These are phyloP conservation scores for Invenusta paracnida DNA, from an alignment of 2,888 invertebrate species.

Conservation along the genomic window DNA sequence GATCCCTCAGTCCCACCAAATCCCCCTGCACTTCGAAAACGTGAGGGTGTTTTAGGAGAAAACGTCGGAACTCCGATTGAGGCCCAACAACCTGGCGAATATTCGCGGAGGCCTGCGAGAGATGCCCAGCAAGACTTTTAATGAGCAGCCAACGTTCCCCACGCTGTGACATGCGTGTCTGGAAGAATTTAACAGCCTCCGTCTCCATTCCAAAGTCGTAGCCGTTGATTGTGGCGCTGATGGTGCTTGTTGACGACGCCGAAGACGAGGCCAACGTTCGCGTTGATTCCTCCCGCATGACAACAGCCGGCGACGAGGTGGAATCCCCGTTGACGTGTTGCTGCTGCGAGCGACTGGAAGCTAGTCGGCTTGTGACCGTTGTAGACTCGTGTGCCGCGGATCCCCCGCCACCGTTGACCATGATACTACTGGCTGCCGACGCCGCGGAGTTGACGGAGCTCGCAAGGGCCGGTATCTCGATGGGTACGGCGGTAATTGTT, in stretches of 20 bases:
- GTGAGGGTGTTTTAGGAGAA: slow-evolving; percentile 58
- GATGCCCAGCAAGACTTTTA: slow-evolving; percentile 87
- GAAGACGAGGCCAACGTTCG: no score
- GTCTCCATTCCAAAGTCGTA: slow-evolving; percentile 65
- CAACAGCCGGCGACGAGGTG: neutral
- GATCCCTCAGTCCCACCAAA: slow-evolving; percentile 52
- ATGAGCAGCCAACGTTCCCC: slow-evolving; percentile 94
- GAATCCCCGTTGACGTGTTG: neutral
- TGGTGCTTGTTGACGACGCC: neutral
- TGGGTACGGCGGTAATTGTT: slow-evolving; percentile 31
- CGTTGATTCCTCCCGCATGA: neutral
- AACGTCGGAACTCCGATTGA: slow-evolving; percentile 56
- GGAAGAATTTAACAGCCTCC: slow-evolving; percentile 95
- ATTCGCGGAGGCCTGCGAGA: slow-evolving; percentile 91
- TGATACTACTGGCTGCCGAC: neutral
- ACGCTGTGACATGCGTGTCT: slow-evolving; percentile 83
- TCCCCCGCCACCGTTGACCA: neutral
- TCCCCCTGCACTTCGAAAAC: slow-evolving; percentile 60
- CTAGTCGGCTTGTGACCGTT: neutral
- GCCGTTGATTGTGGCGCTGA: neutral
- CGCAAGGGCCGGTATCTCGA: slow-evolving; percentile 31
- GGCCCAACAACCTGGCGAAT: slow-evolving; percentile 68
- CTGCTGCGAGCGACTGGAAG: no score
- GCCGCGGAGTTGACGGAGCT: slow-evolving; percentile 7
- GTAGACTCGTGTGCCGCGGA: no score